These are phyloP conservation scores for Schizopygopsis malacanthus DNA, from an alignment of 2,797 vertebrate species.

Conservation along the genomic window DNA sequence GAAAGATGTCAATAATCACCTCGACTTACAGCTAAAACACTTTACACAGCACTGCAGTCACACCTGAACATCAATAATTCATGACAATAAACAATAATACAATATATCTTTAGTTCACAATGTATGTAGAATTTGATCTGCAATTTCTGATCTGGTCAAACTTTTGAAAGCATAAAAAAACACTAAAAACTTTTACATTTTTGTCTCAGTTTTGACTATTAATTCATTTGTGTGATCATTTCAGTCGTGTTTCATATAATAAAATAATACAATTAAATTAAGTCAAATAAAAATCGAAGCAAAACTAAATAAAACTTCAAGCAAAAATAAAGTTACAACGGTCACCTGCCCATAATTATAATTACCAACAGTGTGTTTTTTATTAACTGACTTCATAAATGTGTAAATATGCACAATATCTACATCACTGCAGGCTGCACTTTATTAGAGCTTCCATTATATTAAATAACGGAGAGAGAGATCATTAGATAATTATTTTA, in stretches of 20 bases:
- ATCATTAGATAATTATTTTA: background rate
- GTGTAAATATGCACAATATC: background rate
- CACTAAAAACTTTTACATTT: background rate
- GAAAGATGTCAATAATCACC: background rate
- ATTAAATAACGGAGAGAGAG: background rate
- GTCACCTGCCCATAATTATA: background rate
- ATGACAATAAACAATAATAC: background rate
- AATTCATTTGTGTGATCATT: background rate
- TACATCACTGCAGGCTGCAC: background rate
- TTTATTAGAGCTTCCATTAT: background rate
- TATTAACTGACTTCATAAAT: background rate
- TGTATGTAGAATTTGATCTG: background rate
- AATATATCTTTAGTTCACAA: background rate
- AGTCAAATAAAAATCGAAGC: no score
- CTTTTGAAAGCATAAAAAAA: background rate
- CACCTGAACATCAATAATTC: background rate
- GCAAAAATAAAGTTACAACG: no score
- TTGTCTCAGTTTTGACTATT: background rate
- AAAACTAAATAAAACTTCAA: no score
- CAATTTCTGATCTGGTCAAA: background rate
- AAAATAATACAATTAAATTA: background rate
- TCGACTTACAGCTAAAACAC: background rate
- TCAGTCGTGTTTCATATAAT: background rate
- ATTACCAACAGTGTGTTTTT: background rate
- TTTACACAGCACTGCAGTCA: background rate